Evolutionary conservation across 2,888 invertebrate genomes (phyloP).

Genomic region (Campoplex capitator): DNA sequence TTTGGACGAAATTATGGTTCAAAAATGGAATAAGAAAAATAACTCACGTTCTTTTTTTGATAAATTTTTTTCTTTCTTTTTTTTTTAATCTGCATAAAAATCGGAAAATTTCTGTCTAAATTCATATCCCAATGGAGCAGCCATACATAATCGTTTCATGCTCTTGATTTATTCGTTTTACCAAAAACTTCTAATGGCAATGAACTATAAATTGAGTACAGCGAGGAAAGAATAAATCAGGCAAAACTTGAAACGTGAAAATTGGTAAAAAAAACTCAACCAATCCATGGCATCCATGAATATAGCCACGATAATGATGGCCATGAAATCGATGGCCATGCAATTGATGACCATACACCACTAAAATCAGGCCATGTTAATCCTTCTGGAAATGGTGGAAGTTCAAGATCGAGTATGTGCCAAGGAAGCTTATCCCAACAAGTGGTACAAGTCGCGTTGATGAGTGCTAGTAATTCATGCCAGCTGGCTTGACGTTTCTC

Average conservation of each 20-base stretch:
- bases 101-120: neutral
- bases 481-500: conserved; percentile 9
- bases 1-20: no score
- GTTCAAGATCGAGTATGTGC: neutral
- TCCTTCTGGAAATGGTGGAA: neutral
- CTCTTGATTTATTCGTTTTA: no score
- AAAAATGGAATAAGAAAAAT: no score
- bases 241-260: neutral
- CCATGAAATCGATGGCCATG: neutral
- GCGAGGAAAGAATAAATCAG: no score
- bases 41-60: neutral
- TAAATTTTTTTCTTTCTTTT: neutral
- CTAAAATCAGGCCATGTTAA: neutral
- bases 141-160: no score
- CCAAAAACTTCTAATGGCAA: no score
- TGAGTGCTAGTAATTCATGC: neutral
- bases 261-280: neutral
- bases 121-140: neutral
- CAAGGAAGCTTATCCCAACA: neutral
- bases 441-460: neutral
- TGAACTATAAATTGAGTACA: no score
- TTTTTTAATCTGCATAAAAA: neutral
- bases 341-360: neutral
- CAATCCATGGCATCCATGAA: no score
- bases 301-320: neutral